Base-by-base conservation (phyloP, 2,797 vertebrate species). In the Moxostoma hubbsi region DNA sequence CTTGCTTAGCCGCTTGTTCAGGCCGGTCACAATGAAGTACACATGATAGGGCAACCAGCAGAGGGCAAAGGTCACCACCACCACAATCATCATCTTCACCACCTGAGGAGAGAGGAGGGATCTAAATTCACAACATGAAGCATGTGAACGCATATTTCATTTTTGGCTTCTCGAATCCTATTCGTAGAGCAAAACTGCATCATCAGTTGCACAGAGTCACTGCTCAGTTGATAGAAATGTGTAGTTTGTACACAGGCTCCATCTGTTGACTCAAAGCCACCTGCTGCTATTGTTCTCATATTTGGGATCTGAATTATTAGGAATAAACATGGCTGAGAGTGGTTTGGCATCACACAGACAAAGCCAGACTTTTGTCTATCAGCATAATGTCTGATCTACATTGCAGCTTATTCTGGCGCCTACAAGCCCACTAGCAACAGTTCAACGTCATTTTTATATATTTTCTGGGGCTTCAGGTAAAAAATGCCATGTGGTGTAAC, bases 71-170 rank as follows among this genome's bases (percentile, higher is more conserved):
- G 93, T 96, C 86, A 95, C 86, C 80, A 96, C 95, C 0, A 96
- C 95, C 13, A 96, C 90, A 62, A 96, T 95, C 96, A 96, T 96
- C 96, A 96, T 96, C 92, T 96, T 96, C 81, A 96, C 96, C 83
- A 96, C 94, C 96, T 96, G 88, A 82, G 87, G 82, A 86, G 81
- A 80, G 58, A 83, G 83, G 62, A 10, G 79, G 81, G 9, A 46
- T 13, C 43, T 11, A 7, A 7, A 70, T n/a, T 59, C 74, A 50
- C 46, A 68, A 16, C 7, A 13, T 7, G 18, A 77, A 77, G 55
- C 18, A 67, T 36, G 15, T 67, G 53, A 46, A 6, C 4, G 4
- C n/a, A 53, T 69, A 15, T 66, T 51, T 43, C 1, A 36, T 36
- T 36, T 36, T 36, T 24, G 36, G 61, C 50, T 65, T 54, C 36